These are phyloP conservation scores for Cinclus mexicanus DNA, from an alignment of 2,113 vertebrate species.

Conservation along the genomic window DNA sequence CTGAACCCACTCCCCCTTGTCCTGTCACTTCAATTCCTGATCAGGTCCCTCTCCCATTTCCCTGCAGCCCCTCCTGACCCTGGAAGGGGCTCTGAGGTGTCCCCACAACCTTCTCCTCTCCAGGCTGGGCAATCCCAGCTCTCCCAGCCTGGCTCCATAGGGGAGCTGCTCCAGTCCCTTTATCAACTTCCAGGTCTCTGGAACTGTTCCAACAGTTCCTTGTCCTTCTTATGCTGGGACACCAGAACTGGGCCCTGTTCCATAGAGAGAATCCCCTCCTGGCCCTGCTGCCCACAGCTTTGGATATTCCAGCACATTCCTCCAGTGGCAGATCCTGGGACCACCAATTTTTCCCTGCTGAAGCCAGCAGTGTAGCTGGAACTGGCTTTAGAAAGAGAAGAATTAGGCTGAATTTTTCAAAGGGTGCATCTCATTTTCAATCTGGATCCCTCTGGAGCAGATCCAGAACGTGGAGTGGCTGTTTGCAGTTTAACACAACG, in stretches of 20 bases:
- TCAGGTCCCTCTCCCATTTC: background rate
- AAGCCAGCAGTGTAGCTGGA: background rate
- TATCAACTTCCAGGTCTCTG: accelerated
- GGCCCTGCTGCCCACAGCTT: background rate
- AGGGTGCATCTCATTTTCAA: background rate
- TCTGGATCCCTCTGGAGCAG: background rate
- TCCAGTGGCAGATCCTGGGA: background rate
- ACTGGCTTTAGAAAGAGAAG: background rate
- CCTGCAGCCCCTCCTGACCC: background rate
- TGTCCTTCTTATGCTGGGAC: background rate
- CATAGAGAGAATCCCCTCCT: background rate
- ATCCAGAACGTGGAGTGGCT: background rate
- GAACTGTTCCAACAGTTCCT: background rate
- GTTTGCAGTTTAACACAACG: background rate
- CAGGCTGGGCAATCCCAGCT: background rate
- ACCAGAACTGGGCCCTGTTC: background rate
- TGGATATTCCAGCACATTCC: background rate
- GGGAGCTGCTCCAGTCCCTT: background rate
- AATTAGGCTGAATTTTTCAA: background rate
- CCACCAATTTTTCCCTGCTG: background rate
- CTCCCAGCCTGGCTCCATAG: background rate
- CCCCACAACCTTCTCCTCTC: background rate
- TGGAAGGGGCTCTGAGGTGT: background rate
- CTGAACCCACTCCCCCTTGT: background rate
- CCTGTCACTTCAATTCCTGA: background rate